Evolutionary conservation across 2,888 invertebrate genomes (phyloP).

Genomic region (Parnassius mnemosyne): DNA sequence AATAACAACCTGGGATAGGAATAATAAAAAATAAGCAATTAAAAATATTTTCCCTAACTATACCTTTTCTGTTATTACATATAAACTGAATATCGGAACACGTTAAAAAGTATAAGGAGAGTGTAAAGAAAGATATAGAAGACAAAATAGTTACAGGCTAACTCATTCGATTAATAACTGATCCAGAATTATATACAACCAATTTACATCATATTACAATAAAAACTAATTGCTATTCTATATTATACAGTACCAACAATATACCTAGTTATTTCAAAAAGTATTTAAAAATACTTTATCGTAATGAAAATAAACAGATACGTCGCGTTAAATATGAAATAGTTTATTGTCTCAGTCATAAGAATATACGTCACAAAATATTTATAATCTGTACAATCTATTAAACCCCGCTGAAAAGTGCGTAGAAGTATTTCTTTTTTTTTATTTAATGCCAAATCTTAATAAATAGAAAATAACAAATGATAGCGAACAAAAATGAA

Average conservation of each 20-base stretch:
- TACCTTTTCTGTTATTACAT: slow-evolving; percentile 9
- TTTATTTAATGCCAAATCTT: slow-evolving; percentile 7
- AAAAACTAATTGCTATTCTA: slow-evolving; percentile 35
- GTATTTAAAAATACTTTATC: slow-evolving; percentile 6
- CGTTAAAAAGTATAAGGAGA: not conserved
- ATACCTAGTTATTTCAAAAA: slow-evolving; percentile 10
- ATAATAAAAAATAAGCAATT: slow-evolving; percentile 11
- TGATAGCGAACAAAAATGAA: not conserved
- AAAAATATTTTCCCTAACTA: slow-evolving; percentile 12
- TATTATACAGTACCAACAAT: slow-evolving; percentile 38
- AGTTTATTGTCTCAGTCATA: slow-evolving; percentile 22
- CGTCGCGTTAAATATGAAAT: not conserved
- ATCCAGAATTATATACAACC: slow-evolving; percentile 73
- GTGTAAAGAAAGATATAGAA: not conserved
- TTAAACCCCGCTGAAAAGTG: slow-evolving; percentile 1
- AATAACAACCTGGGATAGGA: slow-evolving; percentile 15
- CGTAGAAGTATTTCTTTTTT: slow-evolving; percentile 5
- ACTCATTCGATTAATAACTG: slow-evolving; percentile 43
- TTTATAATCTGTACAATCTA: not conserved
- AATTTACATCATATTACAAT: slow-evolving; percentile 64
- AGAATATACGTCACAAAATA: slow-evolving; percentile 6
- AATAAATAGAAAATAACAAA: not conserved
- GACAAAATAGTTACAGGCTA: slow-evolving; percentile 33
- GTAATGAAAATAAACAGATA: slow-evolving; percentile 4
- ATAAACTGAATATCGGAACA: slow-evolving; percentile 2